Conservation (phyloP, 92 coral and sea anemone species). For the Heteractis magnifica region DNA sequence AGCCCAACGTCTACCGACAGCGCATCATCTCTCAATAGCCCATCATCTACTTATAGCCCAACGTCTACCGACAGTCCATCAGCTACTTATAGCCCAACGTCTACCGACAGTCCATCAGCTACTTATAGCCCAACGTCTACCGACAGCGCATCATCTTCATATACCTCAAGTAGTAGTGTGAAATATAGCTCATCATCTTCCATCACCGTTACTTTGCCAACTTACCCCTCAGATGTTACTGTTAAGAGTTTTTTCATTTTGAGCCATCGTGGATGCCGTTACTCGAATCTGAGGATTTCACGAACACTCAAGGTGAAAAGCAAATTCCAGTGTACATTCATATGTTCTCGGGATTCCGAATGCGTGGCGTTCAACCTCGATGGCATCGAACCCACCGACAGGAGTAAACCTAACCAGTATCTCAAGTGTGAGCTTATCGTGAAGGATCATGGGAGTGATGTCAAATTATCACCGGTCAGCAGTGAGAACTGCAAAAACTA, state of each 20-base stretch:
- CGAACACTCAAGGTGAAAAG: background rate
- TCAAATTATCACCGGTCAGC: conserved; percentile 3
- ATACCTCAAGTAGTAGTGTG: background rate
- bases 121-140: background rate
- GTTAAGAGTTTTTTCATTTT: conserved; percentile 3
- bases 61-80: background rate
- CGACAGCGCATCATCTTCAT: no score
- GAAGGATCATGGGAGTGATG: conserved; percentile 8
- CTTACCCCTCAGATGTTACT: background rate
- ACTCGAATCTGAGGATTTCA: background rate
- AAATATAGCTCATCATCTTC: background rate
- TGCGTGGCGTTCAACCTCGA: conserved; percentile 25
- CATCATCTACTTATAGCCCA: background rate
- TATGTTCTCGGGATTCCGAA: conserved; percentile 11
- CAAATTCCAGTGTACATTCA: conserved; percentile 13
- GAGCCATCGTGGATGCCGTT: conserved; percentile 19
- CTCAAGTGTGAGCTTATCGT: conserved; percentile 17
- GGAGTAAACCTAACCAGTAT: background rate
- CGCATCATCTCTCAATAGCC: no score
- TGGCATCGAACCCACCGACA: background rate
- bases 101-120: background rate
- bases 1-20: no score
- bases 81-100: background rate
- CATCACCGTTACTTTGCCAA: background rate
- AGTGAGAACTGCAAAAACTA: conserved; percentile 15